Conservation (phyloP, 1,140 invertebrate species). For the Drosophila pseudoananassae region DNA sequence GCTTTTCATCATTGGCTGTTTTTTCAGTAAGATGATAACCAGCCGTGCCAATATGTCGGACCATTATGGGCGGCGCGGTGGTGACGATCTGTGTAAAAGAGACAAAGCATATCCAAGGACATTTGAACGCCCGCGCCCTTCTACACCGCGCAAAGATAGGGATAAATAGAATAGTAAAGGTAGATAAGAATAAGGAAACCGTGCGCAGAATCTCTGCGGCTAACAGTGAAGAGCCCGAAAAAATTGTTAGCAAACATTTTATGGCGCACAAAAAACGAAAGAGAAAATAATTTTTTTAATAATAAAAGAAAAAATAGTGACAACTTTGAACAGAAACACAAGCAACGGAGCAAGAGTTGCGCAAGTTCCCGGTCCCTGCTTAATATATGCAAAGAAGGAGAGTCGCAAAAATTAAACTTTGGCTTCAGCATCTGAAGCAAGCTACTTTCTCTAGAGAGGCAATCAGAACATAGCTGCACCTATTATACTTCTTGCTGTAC, state of each 20-base stretch:
- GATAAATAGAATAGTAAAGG: conserved; percentile 44
- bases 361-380: conserved; percentile 20
- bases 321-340: conserved; percentile 23
- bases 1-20: conserved; percentile 60
- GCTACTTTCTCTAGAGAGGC: conserved; percentile 31
- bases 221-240: conserved; percentile 70
- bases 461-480: conserved; percentile 35
- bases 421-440: conserved; percentile 18
- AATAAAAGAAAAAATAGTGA: conserved; percentile 58
- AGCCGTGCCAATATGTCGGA: conserved; percentile 30
- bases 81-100: conserved; percentile 45
- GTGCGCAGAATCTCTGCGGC: conserved; percentile 75
- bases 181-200: conserved; percentile 62
- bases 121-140: conserved; percentile 30
- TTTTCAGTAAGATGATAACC: conserved; percentile 34
- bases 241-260: conserved; percentile 76
- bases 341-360: conserved; percentile 25
- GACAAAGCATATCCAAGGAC: conserved; percentile 54
- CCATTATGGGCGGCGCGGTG: conserved; percentile 62
- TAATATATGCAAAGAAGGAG: conserved; percentile 38
- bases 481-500: conserved; percentile 33
- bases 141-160: conserved; percentile 30
- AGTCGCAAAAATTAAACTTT: conserved; percentile 42
- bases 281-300: conserved; percentile 53
- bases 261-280: conserved; percentile 55